These are phyloP conservation scores for Axinella damicornis DNA, from an alignment of 37 sponge, comb jelly and placozoan species.

Conservation along the genomic window DNA sequence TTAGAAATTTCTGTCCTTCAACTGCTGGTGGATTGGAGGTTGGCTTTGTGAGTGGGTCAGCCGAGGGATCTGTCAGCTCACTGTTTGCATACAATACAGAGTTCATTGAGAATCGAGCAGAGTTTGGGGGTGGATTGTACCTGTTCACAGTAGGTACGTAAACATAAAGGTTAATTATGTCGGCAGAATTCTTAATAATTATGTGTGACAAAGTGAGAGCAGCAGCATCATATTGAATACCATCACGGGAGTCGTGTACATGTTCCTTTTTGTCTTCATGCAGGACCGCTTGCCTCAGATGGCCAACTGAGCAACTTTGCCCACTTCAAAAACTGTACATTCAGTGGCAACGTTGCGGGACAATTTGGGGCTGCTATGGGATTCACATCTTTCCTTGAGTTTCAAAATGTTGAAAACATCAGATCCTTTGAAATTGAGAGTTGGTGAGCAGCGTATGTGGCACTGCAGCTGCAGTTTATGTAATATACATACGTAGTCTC, in stretches of 20 bases:
- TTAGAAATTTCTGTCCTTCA: background rate
- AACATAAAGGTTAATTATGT: too few species aligned
- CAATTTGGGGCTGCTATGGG: constrained; percentile 14
- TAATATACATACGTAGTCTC: too few species aligned
- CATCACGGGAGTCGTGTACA: too few species aligned
- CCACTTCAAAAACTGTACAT: constrained; percentile 9
- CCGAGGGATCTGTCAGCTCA: background rate
- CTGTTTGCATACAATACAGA: background rate
- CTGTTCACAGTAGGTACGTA: background rate
- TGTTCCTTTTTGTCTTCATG: too few species aligned
- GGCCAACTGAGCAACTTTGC: background rate
- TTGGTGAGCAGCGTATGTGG: background rate
- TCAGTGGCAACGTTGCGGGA: constrained; percentile 20
- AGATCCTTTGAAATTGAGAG: background rate
- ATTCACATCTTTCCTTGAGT: constrained; percentile 8
- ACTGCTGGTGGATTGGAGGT: constrained; percentile 7
- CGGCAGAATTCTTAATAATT: too few species aligned
- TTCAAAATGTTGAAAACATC: background rate
- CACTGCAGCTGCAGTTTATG: too few species aligned
- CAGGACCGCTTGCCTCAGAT: background rate
- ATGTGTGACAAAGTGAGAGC: too few species aligned
- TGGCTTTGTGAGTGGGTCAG: background rate
- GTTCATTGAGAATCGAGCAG: constrained; percentile 9
- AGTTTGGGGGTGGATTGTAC: constrained; percentile 23
- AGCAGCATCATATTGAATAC: too few species aligned